Percentiles rank a stretch among this genome's conserved stretches.
Conservation (phyloP, 2,888 invertebrate species). For the Tetheella fluctuosa region DNA sequence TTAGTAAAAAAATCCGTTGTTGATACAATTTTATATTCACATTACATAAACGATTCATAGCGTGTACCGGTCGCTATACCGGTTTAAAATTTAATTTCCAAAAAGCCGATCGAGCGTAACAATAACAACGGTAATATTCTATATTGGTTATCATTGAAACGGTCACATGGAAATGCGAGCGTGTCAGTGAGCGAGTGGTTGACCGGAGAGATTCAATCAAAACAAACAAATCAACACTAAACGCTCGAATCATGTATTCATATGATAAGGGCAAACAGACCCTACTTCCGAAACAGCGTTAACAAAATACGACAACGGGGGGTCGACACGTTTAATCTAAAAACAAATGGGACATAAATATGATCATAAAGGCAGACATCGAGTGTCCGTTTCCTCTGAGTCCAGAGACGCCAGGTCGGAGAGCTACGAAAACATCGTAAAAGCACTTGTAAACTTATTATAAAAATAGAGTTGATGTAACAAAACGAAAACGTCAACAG, state of each 20-base stretch:
- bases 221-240: slow-evolving; percentile 54
- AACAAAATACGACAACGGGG: slow-evolving; percentile 41
- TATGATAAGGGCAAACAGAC: slow-evolving; percentile 55
- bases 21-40: slow-evolving; percentile 17
- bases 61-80: not conserved
- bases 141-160: slow-evolving; percentile 34
- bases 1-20: not conserved
- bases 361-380: slow-evolving; percentile 9
- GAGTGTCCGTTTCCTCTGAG: slow-evolving; percentile 12
- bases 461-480: not conserved
- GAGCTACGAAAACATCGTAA: slow-evolving; percentile 1
- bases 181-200: not conserved
- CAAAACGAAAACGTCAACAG: not conserved
- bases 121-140: slow-evolving; percentile 34
- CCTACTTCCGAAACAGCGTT: slow-evolving; percentile 40
- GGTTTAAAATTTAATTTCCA: not conserved
- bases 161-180: slow-evolving; percentile 17
- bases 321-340: slow-evolving; percentile 62
- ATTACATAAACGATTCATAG: slow-evolving; percentile 15
- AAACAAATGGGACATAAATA: slow-evolving; percentile 59
- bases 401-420: not conserved
- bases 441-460: not conserved
- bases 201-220: slow-evolving; percentile 40
- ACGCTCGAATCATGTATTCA: slow-evolving; percentile 45
- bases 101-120: slow-evolving; percentile 26